A percentile compares a stretch with the other conserved stretches of the same genome.
Conservation (phyloP, 2,113 vertebrate species). For the Rhinoptilus africanus region DNA sequence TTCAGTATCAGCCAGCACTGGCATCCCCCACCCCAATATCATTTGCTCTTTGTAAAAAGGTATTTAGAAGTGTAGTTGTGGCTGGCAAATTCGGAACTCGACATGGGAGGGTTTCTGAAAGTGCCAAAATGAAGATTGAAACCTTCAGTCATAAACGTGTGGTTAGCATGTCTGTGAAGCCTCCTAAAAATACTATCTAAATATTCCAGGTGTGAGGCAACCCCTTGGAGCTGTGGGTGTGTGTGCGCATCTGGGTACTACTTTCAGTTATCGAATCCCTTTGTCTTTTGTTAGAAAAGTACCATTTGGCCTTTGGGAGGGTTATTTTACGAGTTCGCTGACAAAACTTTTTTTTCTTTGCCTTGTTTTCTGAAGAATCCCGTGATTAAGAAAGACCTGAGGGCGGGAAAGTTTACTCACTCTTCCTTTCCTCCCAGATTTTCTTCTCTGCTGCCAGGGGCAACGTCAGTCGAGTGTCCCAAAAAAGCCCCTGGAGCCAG, state of each 20-base stretch:
- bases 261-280: neutral
- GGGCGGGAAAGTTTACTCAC: neutral
- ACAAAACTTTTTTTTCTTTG: neutral
- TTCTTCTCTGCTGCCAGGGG: neutral
- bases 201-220: neutral
- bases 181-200: neutral
- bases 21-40: accelerated
- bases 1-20: neutral
- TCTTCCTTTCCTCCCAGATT: neutral
- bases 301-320: neutral
- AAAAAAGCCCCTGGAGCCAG: neutral
- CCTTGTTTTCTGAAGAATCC: neutral
- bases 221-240: neutral
- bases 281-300: neutral
- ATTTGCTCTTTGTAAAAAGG: neutral
- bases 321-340: neutral
- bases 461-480: neutral
- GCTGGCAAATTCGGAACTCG: neutral
- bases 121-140: neutral
- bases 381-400: neutral
- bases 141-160: neutral
- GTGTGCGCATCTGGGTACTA: neutral
- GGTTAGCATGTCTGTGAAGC: neutral
- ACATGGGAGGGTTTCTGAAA: neutral
- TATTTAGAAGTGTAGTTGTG: neutral